Evolutionary conservation across 2,797 vertebrate species (phyloP).

Genomic region (Sphenodon punctatus): DNA sequence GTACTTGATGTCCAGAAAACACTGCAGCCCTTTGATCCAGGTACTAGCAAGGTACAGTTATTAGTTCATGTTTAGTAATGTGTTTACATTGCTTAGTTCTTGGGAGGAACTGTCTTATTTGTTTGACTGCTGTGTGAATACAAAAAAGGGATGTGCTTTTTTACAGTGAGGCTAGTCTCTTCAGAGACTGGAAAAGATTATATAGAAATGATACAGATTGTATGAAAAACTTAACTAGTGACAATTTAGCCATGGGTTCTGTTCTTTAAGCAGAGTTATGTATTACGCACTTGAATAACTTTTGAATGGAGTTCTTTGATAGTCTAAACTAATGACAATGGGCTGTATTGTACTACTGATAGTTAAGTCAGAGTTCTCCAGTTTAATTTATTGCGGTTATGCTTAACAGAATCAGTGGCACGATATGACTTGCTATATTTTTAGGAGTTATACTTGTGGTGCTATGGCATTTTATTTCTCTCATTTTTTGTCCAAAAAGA

Average conservation of each 20-base stretch:
- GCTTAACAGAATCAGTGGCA: too few species aligned
- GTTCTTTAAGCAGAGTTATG: background rate
- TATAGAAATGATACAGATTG: too few species aligned
- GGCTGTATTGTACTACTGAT: background rate
- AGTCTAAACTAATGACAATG: background rate
- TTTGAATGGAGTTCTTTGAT: background rate
- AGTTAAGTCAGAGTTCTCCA: background rate
- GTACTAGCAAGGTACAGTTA: slow-evolving; percentile 28
- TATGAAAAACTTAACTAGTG: background rate
- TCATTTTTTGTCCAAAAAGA: background rate
- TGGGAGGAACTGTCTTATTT: slow-evolving; percentile 20
- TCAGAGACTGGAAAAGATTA: too few species aligned
- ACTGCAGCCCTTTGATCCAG: slow-evolving; percentile 10
- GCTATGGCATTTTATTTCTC: too few species aligned
- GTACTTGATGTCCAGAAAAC: slow-evolving; percentile 1
- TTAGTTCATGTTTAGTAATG: slow-evolving; percentile 28
- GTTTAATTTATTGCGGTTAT: background rate
- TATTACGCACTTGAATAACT: background rate
- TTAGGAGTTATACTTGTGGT: background rate
- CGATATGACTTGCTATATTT: background rate
- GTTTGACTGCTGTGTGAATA: too few species aligned
- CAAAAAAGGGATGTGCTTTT: too few species aligned
- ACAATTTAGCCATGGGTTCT: slow-evolving; percentile 18
- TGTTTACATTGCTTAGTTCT: slow-evolving; percentile 32
- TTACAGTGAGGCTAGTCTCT: too few species aligned